Evolutionary conservation across 2,888 invertebrate species (phyloP).

Genomic region (Sacculina carcini): DNA sequence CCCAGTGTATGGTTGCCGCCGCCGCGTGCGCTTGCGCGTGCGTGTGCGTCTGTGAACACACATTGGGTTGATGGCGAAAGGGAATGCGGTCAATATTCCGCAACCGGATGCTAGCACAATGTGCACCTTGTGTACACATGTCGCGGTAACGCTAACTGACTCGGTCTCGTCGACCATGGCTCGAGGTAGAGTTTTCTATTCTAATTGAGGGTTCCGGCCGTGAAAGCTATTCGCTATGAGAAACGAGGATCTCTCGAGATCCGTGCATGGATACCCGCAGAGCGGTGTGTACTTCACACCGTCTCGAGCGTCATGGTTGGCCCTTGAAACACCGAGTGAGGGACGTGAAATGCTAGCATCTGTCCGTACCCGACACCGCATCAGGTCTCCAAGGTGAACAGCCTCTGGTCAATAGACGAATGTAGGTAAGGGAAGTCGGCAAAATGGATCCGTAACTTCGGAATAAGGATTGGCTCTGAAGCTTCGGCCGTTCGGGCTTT

Average conservation of each 20-base stretch:
- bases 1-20: too few relatives aligned
- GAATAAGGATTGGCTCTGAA: constrained; percentile 47
- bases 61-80: constrained; percentile 17
- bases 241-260: constrained; percentile 18
- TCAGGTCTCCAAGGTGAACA: constrained; percentile 46
- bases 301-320: constrained; percentile 17
- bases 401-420: constrained; percentile 40
- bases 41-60: background rate
- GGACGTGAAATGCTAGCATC: constrained; percentile 19
- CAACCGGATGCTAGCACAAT: constrained; percentile 27
- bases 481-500: constrained; percentile 33
- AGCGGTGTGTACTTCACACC: constrained; percentile 20
- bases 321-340: constrained; percentile 23
- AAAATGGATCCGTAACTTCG: constrained; percentile 34
- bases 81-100: constrained; percentile 31
- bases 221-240: constrained; percentile 25
- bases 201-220: constrained; percentile 18
- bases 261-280: constrained; percentile 23
- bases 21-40: too few relatives aligned
- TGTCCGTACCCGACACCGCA: constrained; percentile 42
- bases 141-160: constrained; percentile 25
- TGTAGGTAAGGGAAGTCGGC: constrained; percentile 40
- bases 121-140: constrained; percentile 24
- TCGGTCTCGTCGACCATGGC: constrained; percentile 2
- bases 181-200: constrained; percentile 20